Base-by-base conservation (phyloP, 2,797 vertebrate species). In the Novumbra hubbsi region DNA sequence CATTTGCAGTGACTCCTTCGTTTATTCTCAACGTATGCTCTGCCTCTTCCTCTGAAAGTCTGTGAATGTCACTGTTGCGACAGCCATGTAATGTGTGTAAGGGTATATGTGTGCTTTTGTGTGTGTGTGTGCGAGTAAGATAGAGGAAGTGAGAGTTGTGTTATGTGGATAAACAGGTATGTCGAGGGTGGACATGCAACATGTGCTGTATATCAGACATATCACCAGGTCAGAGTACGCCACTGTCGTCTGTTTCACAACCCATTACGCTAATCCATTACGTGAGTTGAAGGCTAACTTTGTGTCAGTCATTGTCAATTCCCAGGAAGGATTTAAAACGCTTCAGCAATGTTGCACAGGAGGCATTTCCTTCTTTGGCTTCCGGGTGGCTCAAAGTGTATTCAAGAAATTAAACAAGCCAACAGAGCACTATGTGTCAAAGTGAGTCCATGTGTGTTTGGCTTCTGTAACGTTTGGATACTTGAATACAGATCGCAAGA, bases 121-220 rank as follows among this genome's bases (percentile, higher is more conserved):
- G 9, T 45, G 41, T 45, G 12, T 45, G 41, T 45, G 41, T 81
- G 50, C 49, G 66, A 27, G 71, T 30, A 48, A 64, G 55, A 76
- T 64, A 74, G 30, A 48, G 62, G 66, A 16, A 63, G 70, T 57
- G 21, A 70, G 64, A 62, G 70, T 63, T 63, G 60, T 63, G 60
- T 12, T 27, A 63, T 63, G 4, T 63, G 24, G 60, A 63, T 27
- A 63, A 19, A 64, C 60, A 28, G 62, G 28, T 32, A 64, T 3
- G 12, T 12, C 14, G 14, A 30, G 34, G 28, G 8, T 30, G 62
- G 28, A 15, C 27, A 64, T 8, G 5, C 27, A 30, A 15, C 62
- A 17, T 32, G 62, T 28, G n/a, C 5, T 21, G 52, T 57, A 9
- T 45, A 45, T 45, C 41, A 45, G 41, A 11, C 2, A 2, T 45